phyloP scores from a whole-genome alignment of 2,797 vertebrate genomes.

The Pangasius krempfi region DNA sequence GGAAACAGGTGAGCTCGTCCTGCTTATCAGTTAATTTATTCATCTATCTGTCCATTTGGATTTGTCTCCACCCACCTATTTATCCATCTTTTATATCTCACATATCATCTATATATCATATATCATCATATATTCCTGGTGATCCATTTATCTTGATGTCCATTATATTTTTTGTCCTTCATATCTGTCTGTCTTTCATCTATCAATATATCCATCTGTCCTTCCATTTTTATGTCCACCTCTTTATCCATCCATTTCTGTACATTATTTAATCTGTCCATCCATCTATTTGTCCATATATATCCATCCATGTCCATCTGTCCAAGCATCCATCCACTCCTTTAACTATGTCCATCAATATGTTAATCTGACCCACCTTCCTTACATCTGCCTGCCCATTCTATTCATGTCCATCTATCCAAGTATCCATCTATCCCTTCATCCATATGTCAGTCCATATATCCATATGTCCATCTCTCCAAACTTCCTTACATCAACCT shows the following conservation, averaged over 20 bases:
- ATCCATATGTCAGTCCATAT: background rate
- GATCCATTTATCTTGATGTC: background rate
- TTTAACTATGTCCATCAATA: background rate
- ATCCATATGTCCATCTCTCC: background rate
- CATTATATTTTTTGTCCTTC: background rate
- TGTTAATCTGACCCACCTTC: background rate
- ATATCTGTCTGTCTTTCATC: background rate
- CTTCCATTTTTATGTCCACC: background rate
- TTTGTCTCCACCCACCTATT: background rate
- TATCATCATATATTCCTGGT: background rate
- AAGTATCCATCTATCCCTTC: background rate
- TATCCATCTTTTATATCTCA: background rate
- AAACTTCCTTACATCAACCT: background rate
- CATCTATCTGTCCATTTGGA: background rate
- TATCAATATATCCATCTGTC: background rate
- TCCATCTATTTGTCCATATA: background rate
- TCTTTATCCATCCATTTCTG: background rate
- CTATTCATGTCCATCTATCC: background rate
- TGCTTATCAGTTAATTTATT: background rate
- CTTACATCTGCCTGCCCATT: background rate
- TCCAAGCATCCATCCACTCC: background rate
- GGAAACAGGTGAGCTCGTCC: constrained; percentile 77
- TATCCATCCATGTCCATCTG: background rate
- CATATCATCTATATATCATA: too few species aligned
- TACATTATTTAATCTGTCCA: background rate